These are phyloP conservation scores for Monoplex corrugatus DNA, from an alignment of 2,888 invertebrate genomes.

Conservation along the genomic window DNA sequence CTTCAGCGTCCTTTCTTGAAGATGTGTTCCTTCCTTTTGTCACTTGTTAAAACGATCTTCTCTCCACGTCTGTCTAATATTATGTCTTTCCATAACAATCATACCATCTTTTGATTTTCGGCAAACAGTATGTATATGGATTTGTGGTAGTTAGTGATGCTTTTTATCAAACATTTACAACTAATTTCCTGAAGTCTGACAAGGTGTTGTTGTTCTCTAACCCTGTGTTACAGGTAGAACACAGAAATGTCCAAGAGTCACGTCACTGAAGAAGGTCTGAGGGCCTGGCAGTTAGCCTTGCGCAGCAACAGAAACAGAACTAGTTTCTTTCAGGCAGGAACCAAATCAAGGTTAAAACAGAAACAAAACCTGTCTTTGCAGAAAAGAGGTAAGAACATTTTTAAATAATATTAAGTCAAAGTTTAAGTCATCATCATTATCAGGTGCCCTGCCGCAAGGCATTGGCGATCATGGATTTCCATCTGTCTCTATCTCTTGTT, in stretches of 20 bases:
- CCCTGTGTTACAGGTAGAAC: not conserved
- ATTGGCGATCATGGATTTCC: no score
- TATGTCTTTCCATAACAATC: no score
- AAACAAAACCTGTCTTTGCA: not conserved
- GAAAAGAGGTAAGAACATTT: not conserved
- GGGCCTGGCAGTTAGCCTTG: constrained; percentile 38
- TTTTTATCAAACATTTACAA: no score
- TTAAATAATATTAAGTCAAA: not conserved
- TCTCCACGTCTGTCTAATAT: no score
- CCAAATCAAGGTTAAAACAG: not conserved
- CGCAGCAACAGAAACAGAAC: constrained; percentile 10
- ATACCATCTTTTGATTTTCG: no score
- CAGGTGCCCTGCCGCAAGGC: no score
- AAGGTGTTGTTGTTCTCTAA: not conserved
- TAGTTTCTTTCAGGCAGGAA: constrained; percentile 26
- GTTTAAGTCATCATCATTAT: no score
- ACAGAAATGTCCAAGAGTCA: not conserved
- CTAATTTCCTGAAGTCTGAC: not conserved
- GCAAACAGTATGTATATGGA: not conserved
- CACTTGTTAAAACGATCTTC: no score
- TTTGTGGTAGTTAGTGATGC: not conserved
- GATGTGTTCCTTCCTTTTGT: no score
- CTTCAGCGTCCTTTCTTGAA: no score
- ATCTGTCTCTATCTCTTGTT: no score
- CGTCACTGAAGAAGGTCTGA: not conserved